Conservation (phyloP, 2,797 vertebrate genomes). For the Fistularia commersonii region DNA sequence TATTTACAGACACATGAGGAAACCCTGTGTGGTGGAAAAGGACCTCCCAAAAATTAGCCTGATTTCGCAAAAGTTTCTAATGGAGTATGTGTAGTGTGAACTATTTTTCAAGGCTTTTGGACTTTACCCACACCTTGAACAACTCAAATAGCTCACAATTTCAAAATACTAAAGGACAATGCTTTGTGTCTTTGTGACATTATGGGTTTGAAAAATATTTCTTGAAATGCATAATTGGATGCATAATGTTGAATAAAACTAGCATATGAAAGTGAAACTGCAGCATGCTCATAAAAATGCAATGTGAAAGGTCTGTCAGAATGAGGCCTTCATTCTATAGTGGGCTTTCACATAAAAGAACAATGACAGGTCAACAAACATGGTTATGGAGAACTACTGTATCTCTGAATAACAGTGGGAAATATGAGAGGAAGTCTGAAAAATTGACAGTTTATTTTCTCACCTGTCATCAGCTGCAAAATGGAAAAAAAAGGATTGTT, state of each 20-base stretch:
- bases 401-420: slow-evolving; percentile 25
- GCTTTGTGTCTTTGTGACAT: slow-evolving; percentile 3
- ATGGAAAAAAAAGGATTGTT: neutral
- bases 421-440: slow-evolving; percentile 17
- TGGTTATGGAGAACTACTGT: slow-evolving; percentile 25
- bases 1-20: slow-evolving; percentile 1
- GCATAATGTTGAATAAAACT: slow-evolving; percentile 12
- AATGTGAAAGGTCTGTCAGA: slow-evolving; percentile 34
- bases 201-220: slow-evolving; percentile 4
- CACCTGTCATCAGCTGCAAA: slow-evolving; percentile 26
- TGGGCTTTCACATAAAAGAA: slow-evolving; percentile 34
- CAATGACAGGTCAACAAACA: slow-evolving; percentile 45
- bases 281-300: slow-evolving; percentile 27
- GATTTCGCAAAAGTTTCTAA: no score
- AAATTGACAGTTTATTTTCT: slow-evolving; percentile 32
- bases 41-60: no score
- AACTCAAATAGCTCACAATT: neutral
- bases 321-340: slow-evolving; percentile 18
- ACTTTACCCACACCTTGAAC: neutral
- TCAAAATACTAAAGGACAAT: neutral
- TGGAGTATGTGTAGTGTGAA: no score
- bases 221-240: slow-evolving; percentile 17
- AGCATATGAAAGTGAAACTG: slow-evolving; percentile 5
- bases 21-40: no score
- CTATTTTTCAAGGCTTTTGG: no score